Conservation (phyloP, 2,797 vertebrate genomes). For the Eremophila alpestris region DNA sequence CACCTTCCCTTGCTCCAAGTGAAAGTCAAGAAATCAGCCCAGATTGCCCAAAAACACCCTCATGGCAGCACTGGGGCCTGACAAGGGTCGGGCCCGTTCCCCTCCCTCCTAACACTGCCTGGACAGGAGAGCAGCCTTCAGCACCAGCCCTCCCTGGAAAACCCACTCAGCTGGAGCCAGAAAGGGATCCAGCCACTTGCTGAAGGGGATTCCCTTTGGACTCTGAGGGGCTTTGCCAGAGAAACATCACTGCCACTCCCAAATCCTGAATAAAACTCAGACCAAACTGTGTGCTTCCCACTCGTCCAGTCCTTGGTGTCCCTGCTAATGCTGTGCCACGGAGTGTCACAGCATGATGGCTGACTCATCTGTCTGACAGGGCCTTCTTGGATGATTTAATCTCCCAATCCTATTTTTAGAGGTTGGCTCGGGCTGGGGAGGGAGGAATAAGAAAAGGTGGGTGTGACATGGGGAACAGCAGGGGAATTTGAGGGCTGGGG, state of each 20-base stretch:
- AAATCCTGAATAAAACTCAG: constrained; percentile 11
- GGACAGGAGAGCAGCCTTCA: neutral
- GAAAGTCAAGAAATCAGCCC: neutral
- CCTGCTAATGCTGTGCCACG: neutral
- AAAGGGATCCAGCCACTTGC: accelerated
- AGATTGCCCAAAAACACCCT: neutral
- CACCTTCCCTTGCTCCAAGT: neutral
- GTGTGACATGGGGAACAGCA: accelerated
- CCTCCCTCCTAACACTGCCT: neutral
- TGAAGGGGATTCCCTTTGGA: neutral
- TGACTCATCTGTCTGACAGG: neutral
- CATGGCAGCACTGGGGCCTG: neutral
- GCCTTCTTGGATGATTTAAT: neutral
- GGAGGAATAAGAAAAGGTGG: neutral
- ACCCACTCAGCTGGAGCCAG: neutral
- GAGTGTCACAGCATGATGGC: neutral
- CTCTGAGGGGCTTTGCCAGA: neutral
- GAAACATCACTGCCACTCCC: neutral
- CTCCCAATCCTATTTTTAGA: neutral
- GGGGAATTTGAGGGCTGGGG: neutral
- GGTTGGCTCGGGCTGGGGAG: neutral
- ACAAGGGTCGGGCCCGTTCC: accelerated
- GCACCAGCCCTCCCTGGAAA: neutral
- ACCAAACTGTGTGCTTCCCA: accelerated
- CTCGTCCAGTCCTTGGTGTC: neutral